Percentiles rank a stretch among this genome's conserved stretches.
Conservation (phyloP, 2,888 invertebrate species). For the Dicranocentrus wangi region DNA sequence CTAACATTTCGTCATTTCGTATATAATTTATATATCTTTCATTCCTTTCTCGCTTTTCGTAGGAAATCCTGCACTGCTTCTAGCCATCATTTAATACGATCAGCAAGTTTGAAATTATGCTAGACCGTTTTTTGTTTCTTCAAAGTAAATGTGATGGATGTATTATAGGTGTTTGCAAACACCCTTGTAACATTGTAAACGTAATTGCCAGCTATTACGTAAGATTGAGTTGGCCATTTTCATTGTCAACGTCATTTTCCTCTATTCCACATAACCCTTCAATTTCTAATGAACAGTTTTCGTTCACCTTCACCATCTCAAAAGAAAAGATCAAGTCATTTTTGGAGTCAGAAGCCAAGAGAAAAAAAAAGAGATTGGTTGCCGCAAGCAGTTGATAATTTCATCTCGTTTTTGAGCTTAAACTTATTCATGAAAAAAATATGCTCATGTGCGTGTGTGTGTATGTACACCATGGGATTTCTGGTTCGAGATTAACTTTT, state of each 20-base stretch:
- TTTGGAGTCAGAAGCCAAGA: conserved; percentile 16
- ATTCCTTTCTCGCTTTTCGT: not conserved
- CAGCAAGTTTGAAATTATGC: not conserved
- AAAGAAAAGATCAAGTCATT: not conserved
- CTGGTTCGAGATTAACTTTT: too few relatives aligned
- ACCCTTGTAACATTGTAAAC: too few relatives aligned
- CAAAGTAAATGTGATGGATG: not conserved
- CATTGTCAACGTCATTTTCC: conserved; percentile 17
- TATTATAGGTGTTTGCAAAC: too few relatives aligned
- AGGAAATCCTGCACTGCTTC: not conserved
- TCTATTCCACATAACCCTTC: conserved; percentile 7
- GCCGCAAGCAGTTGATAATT: too few relatives aligned
- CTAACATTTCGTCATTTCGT: not conserved
- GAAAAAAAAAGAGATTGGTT: too few relatives aligned
- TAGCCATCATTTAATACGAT: not conserved
- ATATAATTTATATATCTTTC: not conserved
- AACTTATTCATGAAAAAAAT: too few relatives aligned
- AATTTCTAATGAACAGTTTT: conserved; percentile 16
- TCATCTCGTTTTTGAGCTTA: too few relatives aligned
- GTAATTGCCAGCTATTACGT: not conserved
- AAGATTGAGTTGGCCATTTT: conserved; percentile 7
- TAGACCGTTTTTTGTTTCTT: too few relatives aligned
- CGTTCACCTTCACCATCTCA: conserved; percentile 14
- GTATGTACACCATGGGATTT: not conserved
- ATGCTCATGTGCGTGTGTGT: not conserved